Conservation (phyloP, 1,140 invertebrate genomes). For the Dendrolimus kikuchii region DNA sequence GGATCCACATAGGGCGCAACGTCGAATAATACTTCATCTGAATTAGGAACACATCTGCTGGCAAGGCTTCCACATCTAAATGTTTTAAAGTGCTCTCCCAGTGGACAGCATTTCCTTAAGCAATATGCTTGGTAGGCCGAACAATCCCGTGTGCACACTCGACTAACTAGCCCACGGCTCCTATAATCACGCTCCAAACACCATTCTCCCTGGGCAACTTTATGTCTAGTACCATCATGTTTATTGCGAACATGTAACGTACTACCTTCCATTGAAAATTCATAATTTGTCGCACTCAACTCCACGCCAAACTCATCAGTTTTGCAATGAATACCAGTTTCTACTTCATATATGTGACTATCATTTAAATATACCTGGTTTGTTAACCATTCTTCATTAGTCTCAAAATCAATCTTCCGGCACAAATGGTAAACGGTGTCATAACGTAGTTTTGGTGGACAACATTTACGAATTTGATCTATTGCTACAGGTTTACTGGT, state of each 20-base stretch:
- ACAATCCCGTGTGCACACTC: constrained; percentile 46
- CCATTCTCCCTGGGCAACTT: constrained; percentile 42
- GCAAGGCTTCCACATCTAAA: constrained; percentile 27
- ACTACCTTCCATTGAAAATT: constrained; percentile 28
- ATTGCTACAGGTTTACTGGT: constrained; percentile 22
- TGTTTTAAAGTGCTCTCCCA: constrained; percentile 47
- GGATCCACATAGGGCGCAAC: constrained; percentile 40
- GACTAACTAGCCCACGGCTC: constrained; percentile 29
- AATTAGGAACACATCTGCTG: constrained; percentile 40
- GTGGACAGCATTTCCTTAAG: constrained; percentile 62
- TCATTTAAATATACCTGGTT: constrained; percentile 20
- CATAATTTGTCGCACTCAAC: constrained; percentile 29
- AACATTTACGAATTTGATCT: constrained; percentile 46
- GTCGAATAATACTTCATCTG: constrained; percentile 32
- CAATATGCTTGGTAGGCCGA: constrained; percentile 44
- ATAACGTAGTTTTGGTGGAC: constrained; percentile 37
- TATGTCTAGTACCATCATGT: constrained; percentile 14
- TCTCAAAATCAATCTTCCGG: constrained; percentile 17
- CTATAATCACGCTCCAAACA: constrained; percentile 48
- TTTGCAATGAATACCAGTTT: constrained; percentile 44
- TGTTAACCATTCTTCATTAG: constrained; percentile 24
- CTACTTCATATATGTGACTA: constrained; percentile 38
- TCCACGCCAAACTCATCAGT: constrained; percentile 42
- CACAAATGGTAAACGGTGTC: constrained; percentile 36
- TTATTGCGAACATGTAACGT: constrained; percentile 25